These are phyloP conservation scores for Monomorium pharaonis DNA, from an alignment of 1,140 invertebrate species.

Conservation along the genomic window DNA sequence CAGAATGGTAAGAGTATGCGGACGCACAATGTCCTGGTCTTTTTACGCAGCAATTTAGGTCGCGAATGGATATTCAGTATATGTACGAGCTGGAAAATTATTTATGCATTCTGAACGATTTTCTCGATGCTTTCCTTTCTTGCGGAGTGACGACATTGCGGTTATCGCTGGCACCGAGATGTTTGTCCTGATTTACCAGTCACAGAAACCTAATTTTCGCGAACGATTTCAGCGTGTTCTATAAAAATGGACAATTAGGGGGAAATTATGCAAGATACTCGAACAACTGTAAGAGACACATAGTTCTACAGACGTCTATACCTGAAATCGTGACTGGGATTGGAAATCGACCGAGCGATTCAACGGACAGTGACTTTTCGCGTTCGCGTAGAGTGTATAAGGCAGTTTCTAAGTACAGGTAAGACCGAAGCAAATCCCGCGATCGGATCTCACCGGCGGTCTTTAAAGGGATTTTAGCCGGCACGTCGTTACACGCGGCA, in stretches of 20 bases:
- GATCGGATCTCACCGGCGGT: conserved; percentile 72
- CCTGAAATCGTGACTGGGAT: not conserved
- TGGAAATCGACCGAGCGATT: not conserved
- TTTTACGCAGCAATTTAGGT: conserved; percentile 59
- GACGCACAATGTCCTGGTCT: conserved; percentile 5
- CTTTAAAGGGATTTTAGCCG: conserved; percentile 76
- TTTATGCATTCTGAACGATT: conserved; percentile 64
- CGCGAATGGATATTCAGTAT: conserved; percentile 33
- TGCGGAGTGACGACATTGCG: not conserved
- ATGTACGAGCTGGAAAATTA: conserved; percentile 28
- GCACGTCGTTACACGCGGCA: conserved; percentile 68
- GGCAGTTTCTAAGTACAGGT: conserved; percentile 59
- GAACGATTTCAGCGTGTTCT: not conserved
- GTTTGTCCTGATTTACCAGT: conserved; percentile 42
- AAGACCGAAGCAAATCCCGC: conserved; percentile 71
- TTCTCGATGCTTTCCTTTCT: not conserved
- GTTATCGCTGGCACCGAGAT: not conserved
- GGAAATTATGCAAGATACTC: not conserved
- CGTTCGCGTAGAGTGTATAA: not conserved
- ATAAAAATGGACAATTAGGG: not conserved
- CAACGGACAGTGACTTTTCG: conserved; percentile 28
- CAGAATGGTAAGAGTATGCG: not conserved
- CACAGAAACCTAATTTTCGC: not conserved
- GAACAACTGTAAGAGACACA: not conserved
- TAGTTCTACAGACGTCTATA: not conserved